Conservation (phyloP, 2,888 invertebrate species). For the Branchipolynoe longqiensis region DNA sequence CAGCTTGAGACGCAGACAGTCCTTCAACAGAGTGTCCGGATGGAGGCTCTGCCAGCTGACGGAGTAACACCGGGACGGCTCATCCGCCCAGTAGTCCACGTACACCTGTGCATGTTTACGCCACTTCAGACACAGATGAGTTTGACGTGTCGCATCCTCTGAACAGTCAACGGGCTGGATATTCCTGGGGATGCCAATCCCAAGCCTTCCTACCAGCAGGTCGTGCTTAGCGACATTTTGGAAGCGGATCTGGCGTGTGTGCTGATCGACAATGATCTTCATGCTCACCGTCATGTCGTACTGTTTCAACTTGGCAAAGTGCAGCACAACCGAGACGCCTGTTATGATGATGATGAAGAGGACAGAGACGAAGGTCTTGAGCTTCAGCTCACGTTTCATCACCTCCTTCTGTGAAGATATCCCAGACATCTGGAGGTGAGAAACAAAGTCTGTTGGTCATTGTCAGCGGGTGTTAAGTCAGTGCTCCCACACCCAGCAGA, state of each 20-base stretch:
- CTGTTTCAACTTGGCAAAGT: not conserved
- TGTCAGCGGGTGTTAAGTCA: too few species aligned
- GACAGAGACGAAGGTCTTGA: constrained; percentile 30
- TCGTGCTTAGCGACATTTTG: not conserved
- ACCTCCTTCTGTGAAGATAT: constrained; percentile 3
- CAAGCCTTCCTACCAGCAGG: not conserved
- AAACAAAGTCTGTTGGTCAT: too few species aligned
- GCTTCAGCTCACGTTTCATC: constrained; percentile 12
- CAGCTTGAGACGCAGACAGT: constrained; percentile 9
- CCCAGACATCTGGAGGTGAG: not conserved
- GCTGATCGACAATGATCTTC: constrained; percentile 44
- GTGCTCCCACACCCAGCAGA: too few species aligned
- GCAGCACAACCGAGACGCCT: constrained; percentile 1
- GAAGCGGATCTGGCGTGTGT: constrained; percentile 6
- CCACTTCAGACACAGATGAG: constrained; percentile 48
- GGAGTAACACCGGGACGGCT: constrained; percentile 5
- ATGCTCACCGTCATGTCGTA: constrained; percentile 16
- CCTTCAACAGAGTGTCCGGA: not conserved
- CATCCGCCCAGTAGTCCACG: constrained; percentile 18
- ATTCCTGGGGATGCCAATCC: constrained; percentile 10
- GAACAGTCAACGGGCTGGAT: constrained; percentile 46
- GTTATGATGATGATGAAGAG: constrained; percentile 47
- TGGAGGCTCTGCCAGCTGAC: constrained; percentile 23
- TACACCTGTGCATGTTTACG: not conserved
- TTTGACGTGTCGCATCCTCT: not conserved